phyloP scores from a whole-genome alignment of 1,140 invertebrate species.

The Apocrypta bakeri region DNA sequence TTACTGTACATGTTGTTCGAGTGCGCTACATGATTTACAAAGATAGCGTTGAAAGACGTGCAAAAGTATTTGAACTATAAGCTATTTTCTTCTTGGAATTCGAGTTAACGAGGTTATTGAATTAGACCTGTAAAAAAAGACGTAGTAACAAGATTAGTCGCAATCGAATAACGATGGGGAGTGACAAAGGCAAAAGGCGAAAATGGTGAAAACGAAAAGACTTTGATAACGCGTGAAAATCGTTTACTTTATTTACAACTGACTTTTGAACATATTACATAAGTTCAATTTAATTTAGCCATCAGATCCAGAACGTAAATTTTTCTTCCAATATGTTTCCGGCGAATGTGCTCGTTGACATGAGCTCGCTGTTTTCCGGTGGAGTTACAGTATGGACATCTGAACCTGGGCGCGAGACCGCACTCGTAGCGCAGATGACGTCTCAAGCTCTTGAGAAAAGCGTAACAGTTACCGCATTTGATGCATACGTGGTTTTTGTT shows the following conservation, averaged over 20 bases:
- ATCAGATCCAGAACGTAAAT: not conserved
- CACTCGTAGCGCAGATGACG: slow-evolving; percentile 67
- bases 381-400: slow-evolving; percentile 72
- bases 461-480: slow-evolving; percentile 26
- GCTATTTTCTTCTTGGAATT: not conserved
- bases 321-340: slow-evolving; percentile 40
- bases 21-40: not conserved
- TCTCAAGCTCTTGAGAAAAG: slow-evolving; percentile 43
- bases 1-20: not conserved
- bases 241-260: slow-evolving; percentile 5
- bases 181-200: not conserved
- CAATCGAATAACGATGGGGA: too few species aligned
- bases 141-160: not conserved
- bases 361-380: slow-evolving; percentile 62
- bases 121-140: not conserved
- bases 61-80: not conserved
- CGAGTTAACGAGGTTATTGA: not conserved
- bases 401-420: slow-evolving; percentile 74
- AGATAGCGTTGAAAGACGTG: not conserved
- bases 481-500: slow-evolving; percentile 11
- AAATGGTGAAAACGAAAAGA: not conserved
- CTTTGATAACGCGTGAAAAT: not conserved
- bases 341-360: slow-evolving; percentile 53
- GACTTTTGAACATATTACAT: not conserved
- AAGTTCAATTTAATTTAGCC: not conserved